phyloP scores from a whole-genome alignment of 2,888 invertebrate species.

The Caenorhabditis sp. region DNA sequence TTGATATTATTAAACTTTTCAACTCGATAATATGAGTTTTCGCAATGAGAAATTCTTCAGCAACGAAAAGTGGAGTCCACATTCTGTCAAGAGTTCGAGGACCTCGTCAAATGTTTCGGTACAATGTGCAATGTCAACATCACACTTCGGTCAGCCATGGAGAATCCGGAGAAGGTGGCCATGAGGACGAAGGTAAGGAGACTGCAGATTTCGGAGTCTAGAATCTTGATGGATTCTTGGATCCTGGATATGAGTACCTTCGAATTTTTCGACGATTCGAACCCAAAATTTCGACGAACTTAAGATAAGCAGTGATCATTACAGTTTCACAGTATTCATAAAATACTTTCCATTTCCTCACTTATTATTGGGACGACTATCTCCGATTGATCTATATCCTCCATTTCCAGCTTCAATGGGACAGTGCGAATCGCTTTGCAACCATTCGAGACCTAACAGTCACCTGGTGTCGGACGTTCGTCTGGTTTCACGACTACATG shows the following conservation, averaged over 20 bases:
- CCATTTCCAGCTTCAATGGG: slow-evolving; percentile 69
- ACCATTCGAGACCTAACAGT: slow-evolving; percentile 66
- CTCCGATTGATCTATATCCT: too few species aligned
- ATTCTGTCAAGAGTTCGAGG: slow-evolving; percentile 36
- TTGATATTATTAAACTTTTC: background rate
- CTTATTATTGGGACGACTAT: too few species aligned
- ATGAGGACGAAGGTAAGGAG: slow-evolving; percentile 63
- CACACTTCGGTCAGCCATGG: slow-evolving; percentile 65
- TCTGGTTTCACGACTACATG: slow-evolving; percentile 71
- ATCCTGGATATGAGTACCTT: too few species aligned
- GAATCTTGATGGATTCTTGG: too few species aligned
- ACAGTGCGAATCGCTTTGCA: slow-evolving; percentile 60
- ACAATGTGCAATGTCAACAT: slow-evolving; percentile 68
- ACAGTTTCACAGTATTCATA: too few species aligned
- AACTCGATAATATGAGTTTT: too few species aligned
- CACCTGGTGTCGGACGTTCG: slow-evolving; percentile 74
- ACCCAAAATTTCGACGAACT: too few species aligned
- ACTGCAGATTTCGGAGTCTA: too few species aligned
- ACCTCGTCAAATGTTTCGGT: slow-evolving; percentile 62
- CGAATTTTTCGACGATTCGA: too few species aligned
- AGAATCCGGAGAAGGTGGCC: slow-evolving; percentile 67
- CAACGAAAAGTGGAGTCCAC: slow-evolving; percentile 38
- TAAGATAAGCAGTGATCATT: too few species aligned
- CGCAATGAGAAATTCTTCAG: too few species aligned
- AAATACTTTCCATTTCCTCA: too few species aligned